These are phyloP conservation scores for Nomada hirtipes DNA, from an alignment of 2,888 invertebrate species.

Conservation along the genomic window DNA sequence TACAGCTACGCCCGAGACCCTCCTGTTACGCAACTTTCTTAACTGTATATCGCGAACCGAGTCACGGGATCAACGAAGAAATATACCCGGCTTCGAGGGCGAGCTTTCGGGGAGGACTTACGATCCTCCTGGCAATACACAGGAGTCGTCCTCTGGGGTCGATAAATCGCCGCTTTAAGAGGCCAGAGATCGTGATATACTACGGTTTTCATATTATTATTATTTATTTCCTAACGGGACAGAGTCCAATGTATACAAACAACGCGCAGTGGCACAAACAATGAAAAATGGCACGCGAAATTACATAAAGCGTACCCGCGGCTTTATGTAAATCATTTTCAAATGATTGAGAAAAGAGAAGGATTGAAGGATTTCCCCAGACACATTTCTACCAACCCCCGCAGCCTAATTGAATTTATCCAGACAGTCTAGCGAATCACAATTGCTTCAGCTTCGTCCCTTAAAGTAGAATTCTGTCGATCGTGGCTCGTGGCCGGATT, in stretches of 20 bases:
- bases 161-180: conserved; percentile 47
- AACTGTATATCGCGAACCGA: conserved; percentile 60
- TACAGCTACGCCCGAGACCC: conserved; percentile 34
- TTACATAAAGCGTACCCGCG: too few relatives aligned
- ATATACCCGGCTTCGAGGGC: conserved; percentile 43
- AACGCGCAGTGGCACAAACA: not conserved
- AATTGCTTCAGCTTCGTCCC: not conserved
- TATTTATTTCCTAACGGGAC: not conserved
- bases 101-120: conserved; percentile 57
- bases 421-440: not conserved
- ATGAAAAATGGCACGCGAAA: too few relatives aligned
- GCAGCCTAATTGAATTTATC: too few relatives aligned
- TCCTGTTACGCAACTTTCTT: conserved; percentile 58
- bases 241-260: not conserved
- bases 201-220: conserved; percentile 12
- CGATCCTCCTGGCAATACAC: conserved; percentile 23
- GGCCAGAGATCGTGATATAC: conserved; percentile 39
- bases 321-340: too few relatives aligned
- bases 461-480: not conserved
- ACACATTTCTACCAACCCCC: too few relatives aligned
- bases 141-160: conserved; percentile 17
- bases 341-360: too few relatives aligned
- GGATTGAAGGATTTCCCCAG: too few relatives aligned
- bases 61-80: conserved; percentile 46
- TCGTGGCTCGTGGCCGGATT: not conserved